Percentiles rank a stretch among this genome's conserved stretches.
These are phyloP conservation scores for Pyrocoelia pectoralis DNA, from an alignment of 2,888 invertebrate genomes.

Conservation along the genomic window DNA sequence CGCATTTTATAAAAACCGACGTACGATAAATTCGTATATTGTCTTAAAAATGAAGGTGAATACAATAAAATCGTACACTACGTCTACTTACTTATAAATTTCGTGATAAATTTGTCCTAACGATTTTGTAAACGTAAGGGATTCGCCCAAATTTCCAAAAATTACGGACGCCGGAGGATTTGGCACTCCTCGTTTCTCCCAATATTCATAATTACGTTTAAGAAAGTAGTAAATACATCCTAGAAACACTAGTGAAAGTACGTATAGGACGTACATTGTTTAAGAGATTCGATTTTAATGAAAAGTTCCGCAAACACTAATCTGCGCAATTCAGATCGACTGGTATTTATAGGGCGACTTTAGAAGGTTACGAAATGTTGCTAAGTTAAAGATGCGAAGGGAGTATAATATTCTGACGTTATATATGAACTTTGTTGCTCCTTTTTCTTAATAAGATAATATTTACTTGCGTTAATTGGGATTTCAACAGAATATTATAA, in stretches of 20 bases:
- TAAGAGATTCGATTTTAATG: background rate
- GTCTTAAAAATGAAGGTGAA: constrained; percentile 15
- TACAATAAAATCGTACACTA: background rate
- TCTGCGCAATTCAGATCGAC: background rate
- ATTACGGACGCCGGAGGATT: constrained; percentile 29
- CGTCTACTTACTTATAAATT: constrained; percentile 36
- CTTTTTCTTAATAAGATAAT: background rate
- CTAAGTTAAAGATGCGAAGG: background rate
- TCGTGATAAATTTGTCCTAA: constrained; percentile 25
- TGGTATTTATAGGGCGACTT: background rate
- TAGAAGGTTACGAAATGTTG: background rate
- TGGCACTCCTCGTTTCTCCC: constrained; percentile 29
- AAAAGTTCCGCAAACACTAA: background rate
- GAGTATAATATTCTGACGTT: background rate
- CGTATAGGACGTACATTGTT: background rate
- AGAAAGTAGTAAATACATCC: background rate
- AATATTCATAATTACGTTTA: constrained; percentile 23
- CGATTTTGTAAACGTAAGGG: constrained; percentile 24
- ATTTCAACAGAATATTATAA: too few relatives aligned
- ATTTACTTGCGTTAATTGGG: background rate
- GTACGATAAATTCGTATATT: constrained; percentile 27
- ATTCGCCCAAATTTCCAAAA: constrained; percentile 33
- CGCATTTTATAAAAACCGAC: constrained; percentile 50
- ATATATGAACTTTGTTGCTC: background rate
- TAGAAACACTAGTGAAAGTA: background rate